Percentiles rank a stretch among this genome's conserved stretches.
Conservation (phyloP, 2,888 invertebrate genomes). For the Drosophila falleni region DNA sequence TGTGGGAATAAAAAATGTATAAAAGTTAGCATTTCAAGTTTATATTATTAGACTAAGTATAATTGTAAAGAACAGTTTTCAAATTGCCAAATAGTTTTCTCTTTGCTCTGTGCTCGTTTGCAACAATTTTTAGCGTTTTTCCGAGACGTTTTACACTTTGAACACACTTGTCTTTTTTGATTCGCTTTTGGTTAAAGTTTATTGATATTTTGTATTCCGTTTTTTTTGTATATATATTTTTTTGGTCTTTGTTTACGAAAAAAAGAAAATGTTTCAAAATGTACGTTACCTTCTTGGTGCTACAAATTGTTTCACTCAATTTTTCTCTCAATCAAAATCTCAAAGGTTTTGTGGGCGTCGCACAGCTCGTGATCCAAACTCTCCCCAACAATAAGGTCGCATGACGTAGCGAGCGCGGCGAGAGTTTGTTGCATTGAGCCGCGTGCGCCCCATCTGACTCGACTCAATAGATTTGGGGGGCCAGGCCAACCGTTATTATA, state of each 20-base stretch:
- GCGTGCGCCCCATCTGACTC: conserved; percentile 74
- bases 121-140: conserved; percentile 80
- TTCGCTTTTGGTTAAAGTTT: conserved; percentile 51
- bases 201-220: conserved; percentile 33
- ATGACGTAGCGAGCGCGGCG: conserved; percentile 74
- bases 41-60: conserved; percentile 9
- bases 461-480: conserved; percentile 43
- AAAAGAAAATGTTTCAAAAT: conserved; percentile 81
- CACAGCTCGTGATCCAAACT: conserved; percentile 80
- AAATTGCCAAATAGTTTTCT: conserved; percentile 74
- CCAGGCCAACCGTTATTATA: conserved; percentile 49
- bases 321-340: conserved; percentile 81
- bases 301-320: conserved; percentile 80
- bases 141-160: conserved; percentile 79
- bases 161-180: conserved; percentile 77
- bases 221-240: conserved; percentile 6
- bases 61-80: conserved; percentile 56
- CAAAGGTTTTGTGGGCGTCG: conserved; percentile 73
- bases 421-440: conserved; percentile 77
- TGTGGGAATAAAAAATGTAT: conserved; percentile 29
- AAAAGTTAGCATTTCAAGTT: conserved; percentile 26
- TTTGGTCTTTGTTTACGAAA: conserved; percentile 52
- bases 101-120: conserved; percentile 61
- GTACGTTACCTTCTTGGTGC: conserved; percentile 81
- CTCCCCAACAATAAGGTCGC: conserved; percentile 74